phyloP scores from a whole-genome alignment of 1,140 invertebrate species.

The Drosophila nannoptera region DNA sequence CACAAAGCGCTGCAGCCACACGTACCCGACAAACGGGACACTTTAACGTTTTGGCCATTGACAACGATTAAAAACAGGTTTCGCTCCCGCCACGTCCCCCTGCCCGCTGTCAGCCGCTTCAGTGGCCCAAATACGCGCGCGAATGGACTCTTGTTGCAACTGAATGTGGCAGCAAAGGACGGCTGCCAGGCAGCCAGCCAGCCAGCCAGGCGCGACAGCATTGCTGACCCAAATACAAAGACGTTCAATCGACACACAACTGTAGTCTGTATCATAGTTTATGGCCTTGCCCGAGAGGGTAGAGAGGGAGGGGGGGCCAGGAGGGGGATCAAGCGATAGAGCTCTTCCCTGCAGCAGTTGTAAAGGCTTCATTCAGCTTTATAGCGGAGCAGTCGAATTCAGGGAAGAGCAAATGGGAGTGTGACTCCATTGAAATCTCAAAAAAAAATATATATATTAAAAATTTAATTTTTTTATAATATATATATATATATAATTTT shows the following conservation, averaged over 20 bases:
- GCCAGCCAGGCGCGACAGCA: conserved; percentile 50
- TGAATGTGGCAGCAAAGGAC: too few relatives aligned
- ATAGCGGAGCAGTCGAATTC: conserved; percentile 2
- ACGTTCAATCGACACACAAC: conserved; percentile 66
- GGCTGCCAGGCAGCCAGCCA: not conserved
- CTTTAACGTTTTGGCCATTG: conserved; percentile 75
- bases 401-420: not conserved
- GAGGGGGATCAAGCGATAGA: not conserved
- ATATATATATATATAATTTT: too few relatives aligned
- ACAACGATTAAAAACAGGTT: conserved; percentile 77
- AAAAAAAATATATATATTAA: too few relatives aligned
- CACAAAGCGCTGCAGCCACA: conserved; percentile 33
- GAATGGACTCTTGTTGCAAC: conserved; percentile 21
- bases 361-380: conserved; percentile 11
- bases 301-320: not conserved
- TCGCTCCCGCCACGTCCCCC: conserved; percentile 16
- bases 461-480: too few relatives aligned
- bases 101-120: not conserved
- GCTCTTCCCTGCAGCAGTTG: not conserved
- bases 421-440: too few relatives aligned
- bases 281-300: conserved; percentile 11
- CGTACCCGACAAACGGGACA: conserved; percentile 60
- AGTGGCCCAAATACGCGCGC: conserved; percentile 38
- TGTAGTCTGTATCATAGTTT: conserved; percentile 41
- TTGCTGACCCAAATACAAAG: conserved; percentile 72